Percentiles rank a stretch among this genome's conserved stretches.
Evolutionary conservation across 1,140 invertebrate genomes (phyloP).

Genomic region (Agrypnia vestita): DNA sequence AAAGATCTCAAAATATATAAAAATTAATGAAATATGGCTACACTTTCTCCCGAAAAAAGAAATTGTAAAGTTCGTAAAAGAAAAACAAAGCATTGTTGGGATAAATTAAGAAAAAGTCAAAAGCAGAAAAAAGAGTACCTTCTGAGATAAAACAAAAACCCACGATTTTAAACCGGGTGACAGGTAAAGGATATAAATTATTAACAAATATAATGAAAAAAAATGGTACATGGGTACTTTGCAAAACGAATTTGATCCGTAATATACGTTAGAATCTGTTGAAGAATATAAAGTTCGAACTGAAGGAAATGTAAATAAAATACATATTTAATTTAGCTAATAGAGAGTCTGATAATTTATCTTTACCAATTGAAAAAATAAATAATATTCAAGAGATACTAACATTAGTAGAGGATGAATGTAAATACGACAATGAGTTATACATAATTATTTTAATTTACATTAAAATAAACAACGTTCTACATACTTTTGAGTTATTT

Average conservation of each 20-base stretch:
- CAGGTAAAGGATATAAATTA: slow-evolving; percentile 6
- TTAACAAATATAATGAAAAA: slow-evolving; percentile 55
- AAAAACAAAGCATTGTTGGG: slow-evolving; percentile 65
- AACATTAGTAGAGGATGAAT: neutral
- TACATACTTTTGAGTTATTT: no score
- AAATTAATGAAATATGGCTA: slow-evolving; percentile 54
- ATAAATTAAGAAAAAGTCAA: slow-evolving; percentile 65
- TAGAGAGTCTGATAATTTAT: slow-evolving; percentile 14
- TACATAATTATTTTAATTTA: no score
- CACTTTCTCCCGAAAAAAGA: slow-evolving; percentile 36
- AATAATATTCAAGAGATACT: no score
- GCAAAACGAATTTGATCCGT: slow-evolving; percentile 65
- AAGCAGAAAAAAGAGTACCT: slow-evolving; percentile 1
- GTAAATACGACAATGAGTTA: neutral
- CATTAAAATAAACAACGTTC: no score
- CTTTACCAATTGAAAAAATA: neutral
- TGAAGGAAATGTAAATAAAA: slow-evolving; percentile 56
- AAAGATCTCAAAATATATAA: slow-evolving; percentile 41
- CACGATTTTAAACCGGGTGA: neutral
- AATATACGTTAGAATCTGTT: slow-evolving; percentile 63
- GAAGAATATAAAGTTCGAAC: slow-evolving; percentile 57
- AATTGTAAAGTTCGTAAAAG: slow-evolving; percentile 59
- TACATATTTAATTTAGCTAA: slow-evolving; percentile 50
- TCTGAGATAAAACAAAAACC: neutral
- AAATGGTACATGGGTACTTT: slow-evolving; percentile 58